Conservation (phyloP, 2,797 vertebrate genomes). For the Tokudaia muenninki region DNA sequence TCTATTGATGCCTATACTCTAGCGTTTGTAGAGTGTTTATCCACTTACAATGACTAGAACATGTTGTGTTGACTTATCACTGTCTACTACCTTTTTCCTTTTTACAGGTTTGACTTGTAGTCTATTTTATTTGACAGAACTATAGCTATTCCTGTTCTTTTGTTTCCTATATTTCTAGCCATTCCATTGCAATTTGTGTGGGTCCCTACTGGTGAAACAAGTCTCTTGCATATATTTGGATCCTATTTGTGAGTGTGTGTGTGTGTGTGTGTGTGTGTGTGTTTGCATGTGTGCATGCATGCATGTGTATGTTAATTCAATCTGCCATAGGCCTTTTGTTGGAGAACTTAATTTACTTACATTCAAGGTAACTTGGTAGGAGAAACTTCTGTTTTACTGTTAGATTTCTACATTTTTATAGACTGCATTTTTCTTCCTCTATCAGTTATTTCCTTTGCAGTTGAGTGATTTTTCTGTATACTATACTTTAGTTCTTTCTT, state of each 20-base stretch:
- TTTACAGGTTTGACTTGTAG: background rate
- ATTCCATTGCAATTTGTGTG: background rate
- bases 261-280: background rate
- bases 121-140: background rate
- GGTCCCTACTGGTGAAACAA: background rate
- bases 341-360: background rate
- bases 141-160: background rate
- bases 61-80: no score
- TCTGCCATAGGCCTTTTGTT: background rate
- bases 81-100: background rate
- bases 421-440: background rate
- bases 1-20: background rate
- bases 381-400: background rate
- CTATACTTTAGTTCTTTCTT: background rate
- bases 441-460: background rate
- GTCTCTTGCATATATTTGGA: background rate
- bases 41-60: no score
- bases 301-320: background rate
- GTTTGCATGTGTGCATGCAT: background rate
- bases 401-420: background rate
- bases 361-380: background rate
- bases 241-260: background rate
- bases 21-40: background rate
- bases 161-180: background rate
- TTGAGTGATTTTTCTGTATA: background rate